phyloP scores from a whole-genome alignment of 2,888 invertebrate genomes.

The Seladonia tumulorum region DNA sequence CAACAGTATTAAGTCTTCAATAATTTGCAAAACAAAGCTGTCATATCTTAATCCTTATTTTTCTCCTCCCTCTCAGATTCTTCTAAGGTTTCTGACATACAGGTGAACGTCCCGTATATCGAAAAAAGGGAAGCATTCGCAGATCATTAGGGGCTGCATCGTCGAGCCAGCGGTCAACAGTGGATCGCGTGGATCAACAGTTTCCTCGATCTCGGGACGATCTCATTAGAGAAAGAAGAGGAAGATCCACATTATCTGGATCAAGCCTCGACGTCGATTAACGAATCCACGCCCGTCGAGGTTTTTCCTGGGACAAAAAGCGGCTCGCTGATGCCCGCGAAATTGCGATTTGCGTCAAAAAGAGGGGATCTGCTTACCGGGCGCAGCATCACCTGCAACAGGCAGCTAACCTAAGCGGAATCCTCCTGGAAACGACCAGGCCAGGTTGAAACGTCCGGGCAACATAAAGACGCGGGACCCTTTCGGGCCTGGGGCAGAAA shows the following conservation, averaged over 20 bases:
- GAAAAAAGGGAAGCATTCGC: not conserved
- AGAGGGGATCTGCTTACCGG: not conserved
- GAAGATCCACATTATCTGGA: constrained; percentile 24
- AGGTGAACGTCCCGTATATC: no score
- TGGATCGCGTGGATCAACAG: constrained; percentile 16
- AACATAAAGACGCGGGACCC: not conserved
- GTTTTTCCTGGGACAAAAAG: constrained; percentile 39
- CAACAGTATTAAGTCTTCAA: no score
- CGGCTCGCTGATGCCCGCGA: constrained; percentile 49
- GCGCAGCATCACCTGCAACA: not conserved
- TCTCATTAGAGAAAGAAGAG: constrained; percentile 37
- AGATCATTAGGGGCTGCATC: constrained; percentile 17
- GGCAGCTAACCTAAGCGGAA: not conserved
- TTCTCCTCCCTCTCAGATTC: no score
- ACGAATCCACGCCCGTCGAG: constrained; percentile 41
- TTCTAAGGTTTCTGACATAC: no score
- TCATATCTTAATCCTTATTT: no score
- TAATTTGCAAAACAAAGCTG: no score
- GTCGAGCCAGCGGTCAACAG: not conserved
- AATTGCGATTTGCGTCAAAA: constrained; percentile 50
- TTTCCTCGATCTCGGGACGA: constrained; percentile 25
- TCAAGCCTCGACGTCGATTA: constrained; percentile 44
- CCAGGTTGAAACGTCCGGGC: not conserved
- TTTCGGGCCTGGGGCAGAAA: not conserved
- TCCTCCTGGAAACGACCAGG: not conserved